Evolutionary conservation across 2,888 invertebrate species (phyloP), one percentile per base, ranked within the genome.

Genomic region (Crematogaster levior): DNA sequence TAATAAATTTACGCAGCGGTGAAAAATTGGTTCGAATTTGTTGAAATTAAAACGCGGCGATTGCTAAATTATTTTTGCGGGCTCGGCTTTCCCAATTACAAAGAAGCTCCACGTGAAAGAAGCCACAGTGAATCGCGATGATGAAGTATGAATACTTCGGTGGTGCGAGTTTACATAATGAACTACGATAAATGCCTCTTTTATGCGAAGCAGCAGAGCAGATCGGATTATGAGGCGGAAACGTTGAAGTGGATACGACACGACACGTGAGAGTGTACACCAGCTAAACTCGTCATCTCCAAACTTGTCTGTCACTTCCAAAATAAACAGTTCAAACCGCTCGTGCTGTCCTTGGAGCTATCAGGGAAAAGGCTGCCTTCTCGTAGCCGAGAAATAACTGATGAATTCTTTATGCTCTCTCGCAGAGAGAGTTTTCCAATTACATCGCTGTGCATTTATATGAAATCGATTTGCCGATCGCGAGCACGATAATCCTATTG

Each of bases 261-360:
- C 21, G 74, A 61, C 34, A 46, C 51, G 51, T 21, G 70, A 56
- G 4, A 34, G 24, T 24, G 27, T 43, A 24, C 30, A n/a, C 30
- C 12, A 3, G 21, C 24, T 24, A 70, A 79, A 56, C 53, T 53
- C 43, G 60, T 37, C 18, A 48, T 77, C 43, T 46, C 30, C 70
- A 37, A 68, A 70, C 30, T 56, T 53, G 68, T 18, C 27, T 21
- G 56, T 77, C 56, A 68, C 34, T 46, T 58, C 40, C 56, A 79
- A 56, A 79, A 79, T 46, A 79, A 79, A 68, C 34, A 56, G 66
- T 66, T 12, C 30, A 24, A n/a, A n/a, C n/a, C 21, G 40, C n/a
- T 6, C 5, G n/a, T n/a, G n/a, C n/a, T n/a, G 68, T 68, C 43
- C 56, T 68, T 43, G 68, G 7, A 24, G 18, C 34, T 24, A 46